Base-by-base conservation (phyloP, 2,888 invertebrate genomes). In the Anoncus sp. region DNA sequence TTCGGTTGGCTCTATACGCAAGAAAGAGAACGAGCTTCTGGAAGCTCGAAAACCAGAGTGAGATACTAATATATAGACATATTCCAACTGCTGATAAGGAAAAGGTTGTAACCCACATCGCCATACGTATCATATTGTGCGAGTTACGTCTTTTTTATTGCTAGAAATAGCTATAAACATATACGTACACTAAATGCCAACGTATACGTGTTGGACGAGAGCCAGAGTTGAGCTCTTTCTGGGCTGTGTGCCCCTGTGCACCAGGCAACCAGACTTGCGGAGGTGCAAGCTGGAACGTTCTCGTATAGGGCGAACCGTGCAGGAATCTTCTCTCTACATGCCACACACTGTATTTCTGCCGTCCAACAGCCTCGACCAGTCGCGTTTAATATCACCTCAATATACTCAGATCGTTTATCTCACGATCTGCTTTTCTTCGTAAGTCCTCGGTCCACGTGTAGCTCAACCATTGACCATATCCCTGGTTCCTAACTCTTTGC, bases 201-300 rank as follows among this genome's bases (percentile, higher is more conserved):
- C 51, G 38, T 53, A 73, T 72, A 69, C 57, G 59, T 70, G 78
- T 80, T 82, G 81, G 82, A 78, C 53, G 62, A 40, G 67, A 71
- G 82, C 82, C 82, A 82, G 74, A 73, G 63, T 72, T 18, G 63
- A 66, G 77, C 66, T 71, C 35, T 47, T 12, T 7, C 40, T 66
- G 35, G 49, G 38, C 35, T 71, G 51, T 20, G 20, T 16, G 70
- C 71, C 79, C 79, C 76, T 75, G 63, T 55, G 73, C 38, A 49
- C 40, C n/a, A 55, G 60, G 70, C 74, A 71, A 78, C 77, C 77
- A 40, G 74, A 35, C 60, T 55, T 22, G 62, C 77, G 60, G 60
- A 53, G 60, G 24, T 55, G 77, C 65, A 70, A 71, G 77, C 74
- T 69, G 57, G 47, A 51, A 51, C 40, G 57, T 40, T 55, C 43